Base-by-base conservation (phyloP, 2,888 invertebrate species). In the Petrolisthes cinctipes region DNA sequence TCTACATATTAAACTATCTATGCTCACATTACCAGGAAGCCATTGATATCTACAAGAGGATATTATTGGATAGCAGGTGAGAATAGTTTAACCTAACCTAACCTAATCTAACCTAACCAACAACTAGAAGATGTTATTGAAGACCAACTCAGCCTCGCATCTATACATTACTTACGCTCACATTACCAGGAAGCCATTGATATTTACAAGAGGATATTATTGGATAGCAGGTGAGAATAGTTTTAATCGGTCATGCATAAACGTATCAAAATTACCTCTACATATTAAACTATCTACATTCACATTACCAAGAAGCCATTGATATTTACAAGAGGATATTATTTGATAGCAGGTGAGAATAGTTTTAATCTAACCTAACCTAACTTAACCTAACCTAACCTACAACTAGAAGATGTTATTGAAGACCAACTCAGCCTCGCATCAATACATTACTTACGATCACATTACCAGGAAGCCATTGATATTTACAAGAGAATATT, bases 121-220 rank as follows among this genome's bases (percentile, higher is more conserved):
- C n/a, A n/a, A n/a, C n/a, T n/a, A n/a, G n/a, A n/a, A n/a, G n/a
- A n/a, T n/a, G n/a, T n/a, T 7, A 95, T 98, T 0, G 98, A 99
- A 93, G 99, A 99, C 94, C 98, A 99, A 93, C 94, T 99, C 71
- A 97, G 98, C 91, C 93, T 99, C 85, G 99, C 99, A 0, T 97
- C 99, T 0, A n/a, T n/a, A n/a, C n/a, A n/a, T n/a, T n/a, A n/a
- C n/a, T n/a, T n/a, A n/a, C n/a, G n/a, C n/a, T n/a, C n/a, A 7
- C 99, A 99, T 93, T 99, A 99, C 92, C 98, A 99, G 92, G 99
- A 99, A 93, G 99, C 99, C 78, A 98, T 99, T 90, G 99, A 99
- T 93, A 97, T 99, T 91, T 99, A 99, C 92, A 99, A 99, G 93
- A 95, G 97, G 89, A 95, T 99, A 85, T 94, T 99, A 17, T 93